Evolutionary conservation across 2,888 invertebrate species (phyloP).

Genomic region (Polymixis flavicincta): DNA sequence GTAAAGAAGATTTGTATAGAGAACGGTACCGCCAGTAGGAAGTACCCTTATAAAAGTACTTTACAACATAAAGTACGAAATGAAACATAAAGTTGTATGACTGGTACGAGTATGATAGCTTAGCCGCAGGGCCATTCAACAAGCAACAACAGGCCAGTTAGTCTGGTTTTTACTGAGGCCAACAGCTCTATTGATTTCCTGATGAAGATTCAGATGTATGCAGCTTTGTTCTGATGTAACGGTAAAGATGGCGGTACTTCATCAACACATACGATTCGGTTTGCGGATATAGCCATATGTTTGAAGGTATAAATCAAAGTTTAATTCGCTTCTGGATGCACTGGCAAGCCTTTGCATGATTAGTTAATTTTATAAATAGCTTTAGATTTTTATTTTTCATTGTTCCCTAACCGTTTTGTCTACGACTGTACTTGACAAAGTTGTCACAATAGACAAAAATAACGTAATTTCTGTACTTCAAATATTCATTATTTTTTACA

Average conservation of each 20-base stretch:
- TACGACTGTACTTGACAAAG: conserved; percentile 18
- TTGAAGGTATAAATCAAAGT: neutral
- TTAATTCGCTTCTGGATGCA: neutral
- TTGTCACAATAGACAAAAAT: neutral
- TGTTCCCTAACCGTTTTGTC: neutral
- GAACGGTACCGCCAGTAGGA: neutral
- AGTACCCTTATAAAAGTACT: conserved; percentile 11
- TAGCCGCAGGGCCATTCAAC: conserved; percentile 54
- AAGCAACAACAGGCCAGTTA: conserved; percentile 46
- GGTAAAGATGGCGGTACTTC: conserved; percentile 1
- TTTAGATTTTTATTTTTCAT: neutral
- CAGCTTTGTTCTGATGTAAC: conserved; percentile 11
- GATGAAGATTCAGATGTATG: conserved; percentile 32
- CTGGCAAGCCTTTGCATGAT: neutral
- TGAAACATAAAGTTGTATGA: conserved; percentile 29
- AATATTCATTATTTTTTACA: neutral
- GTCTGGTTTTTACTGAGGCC: conserved; percentile 50
- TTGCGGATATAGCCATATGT: neutral
- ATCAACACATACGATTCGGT: neutral
- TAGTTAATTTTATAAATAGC: neutral
- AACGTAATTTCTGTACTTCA: neutral
- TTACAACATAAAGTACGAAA: neutral
- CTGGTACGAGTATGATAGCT: conserved; percentile 28
- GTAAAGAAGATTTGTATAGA: no score
- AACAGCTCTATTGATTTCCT: conserved; percentile 48